phyloP scores from a whole-genome alignment of 2,113 vertebrate species.

The Ictalurus furcatus region DNA sequence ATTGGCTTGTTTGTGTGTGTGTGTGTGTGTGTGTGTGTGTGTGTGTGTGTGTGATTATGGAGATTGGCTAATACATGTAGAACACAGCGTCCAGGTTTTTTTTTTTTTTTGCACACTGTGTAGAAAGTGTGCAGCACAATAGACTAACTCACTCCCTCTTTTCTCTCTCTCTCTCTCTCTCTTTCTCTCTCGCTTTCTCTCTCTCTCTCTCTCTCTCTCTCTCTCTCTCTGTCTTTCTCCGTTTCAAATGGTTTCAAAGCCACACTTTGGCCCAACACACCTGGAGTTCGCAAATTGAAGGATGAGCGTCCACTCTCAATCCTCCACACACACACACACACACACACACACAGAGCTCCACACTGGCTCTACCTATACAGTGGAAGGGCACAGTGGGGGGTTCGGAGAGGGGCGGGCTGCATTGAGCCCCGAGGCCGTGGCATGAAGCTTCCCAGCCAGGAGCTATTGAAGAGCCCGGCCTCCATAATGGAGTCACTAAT shows the following conservation, averaged over 20 bases:
- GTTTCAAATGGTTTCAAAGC: conserved; percentile 62
- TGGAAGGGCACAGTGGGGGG: conserved; percentile 53
- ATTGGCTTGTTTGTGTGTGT: conserved; percentile 55
- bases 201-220: neutral
- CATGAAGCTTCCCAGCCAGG: conserved; percentile 78
- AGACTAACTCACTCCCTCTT: conserved; percentile 56
- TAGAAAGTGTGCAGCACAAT: conserved; percentile 79
- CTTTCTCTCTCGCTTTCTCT: neutral
- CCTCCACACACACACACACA: conserved; percentile 45
- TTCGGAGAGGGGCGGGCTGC: conserved; percentile 46
- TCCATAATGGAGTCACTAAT: conserved; percentile 82
- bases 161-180: conserved; percentile 26
- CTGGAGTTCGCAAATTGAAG: conserved; percentile 80
- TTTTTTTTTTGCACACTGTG: conserved; percentile 73
- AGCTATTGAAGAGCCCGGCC: conserved; percentile 74
- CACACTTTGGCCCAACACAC: conserved; percentile 76
- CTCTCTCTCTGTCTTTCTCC: neutral
- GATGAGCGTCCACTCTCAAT: conserved; percentile 50
- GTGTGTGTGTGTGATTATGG: conserved; percentile 74
- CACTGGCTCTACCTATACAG: conserved; percentile 64
- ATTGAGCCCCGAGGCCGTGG: conserved; percentile 69
- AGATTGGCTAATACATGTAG: conserved; percentile 82
- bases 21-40: conserved; percentile 29
- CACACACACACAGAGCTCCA: conserved; percentile 55
- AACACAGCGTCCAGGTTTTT: conserved; percentile 79